Conservation (phyloP, 1,140 invertebrate genomes). For the Pararge aegeria region DNA sequence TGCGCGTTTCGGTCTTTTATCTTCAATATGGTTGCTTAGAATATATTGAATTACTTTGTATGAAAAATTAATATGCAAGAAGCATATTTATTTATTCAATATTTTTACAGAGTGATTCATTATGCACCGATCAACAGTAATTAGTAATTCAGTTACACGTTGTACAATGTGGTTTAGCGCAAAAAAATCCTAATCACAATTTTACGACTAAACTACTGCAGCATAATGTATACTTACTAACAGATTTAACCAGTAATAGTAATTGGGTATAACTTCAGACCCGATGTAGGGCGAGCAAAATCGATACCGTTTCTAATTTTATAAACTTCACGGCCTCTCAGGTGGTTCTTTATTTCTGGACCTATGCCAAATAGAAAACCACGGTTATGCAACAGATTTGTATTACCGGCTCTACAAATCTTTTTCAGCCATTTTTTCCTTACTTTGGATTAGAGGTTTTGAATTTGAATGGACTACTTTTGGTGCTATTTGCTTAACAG, state of each 20-base stretch:
- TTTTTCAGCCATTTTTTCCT: not conserved
- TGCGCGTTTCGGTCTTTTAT: no score
- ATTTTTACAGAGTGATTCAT: no score
- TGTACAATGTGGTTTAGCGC: no score
- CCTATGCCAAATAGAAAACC: conserved; percentile 23
- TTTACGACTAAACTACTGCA: not conserved
- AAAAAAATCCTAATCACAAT: no score
- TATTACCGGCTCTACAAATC: not conserved
- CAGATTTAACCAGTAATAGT: conserved; percentile 3
- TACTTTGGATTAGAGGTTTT: not conserved
- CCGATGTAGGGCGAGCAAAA: conserved; percentile 16
- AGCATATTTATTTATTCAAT: no score
- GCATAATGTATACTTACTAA: not conserved
- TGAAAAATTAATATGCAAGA: no score
- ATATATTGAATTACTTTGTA: no score
- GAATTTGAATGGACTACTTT: not conserved
- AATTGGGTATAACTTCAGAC: not conserved
- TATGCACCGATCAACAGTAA: no score
- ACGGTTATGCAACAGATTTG: conserved; percentile 10
- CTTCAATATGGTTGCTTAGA: no score
- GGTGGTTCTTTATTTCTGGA: conserved; percentile 31
- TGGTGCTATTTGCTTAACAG: not conserved
- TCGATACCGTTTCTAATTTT: conserved; percentile 36
- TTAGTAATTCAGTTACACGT: no score
- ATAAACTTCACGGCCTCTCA: conserved; percentile 31